phyloP scores from a whole-genome alignment of 2,113 vertebrate genomes.

The Plotosus lineatus region DNA sequence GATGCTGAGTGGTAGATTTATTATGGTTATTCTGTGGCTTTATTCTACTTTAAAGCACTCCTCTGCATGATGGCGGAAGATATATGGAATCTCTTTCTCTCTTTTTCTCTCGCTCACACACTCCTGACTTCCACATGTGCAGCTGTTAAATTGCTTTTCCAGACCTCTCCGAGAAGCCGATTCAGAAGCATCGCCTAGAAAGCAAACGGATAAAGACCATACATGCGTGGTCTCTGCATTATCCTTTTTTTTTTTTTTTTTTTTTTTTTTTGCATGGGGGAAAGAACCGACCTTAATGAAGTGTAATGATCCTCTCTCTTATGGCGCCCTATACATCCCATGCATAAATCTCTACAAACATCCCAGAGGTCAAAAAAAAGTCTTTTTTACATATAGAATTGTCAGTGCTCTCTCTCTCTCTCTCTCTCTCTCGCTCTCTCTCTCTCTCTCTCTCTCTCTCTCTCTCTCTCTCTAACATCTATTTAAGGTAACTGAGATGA shows the following conservation, averaged over 20 bases:
- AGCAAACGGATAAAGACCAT: constrained; percentile 62
- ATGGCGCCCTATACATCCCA: constrained; percentile 61
- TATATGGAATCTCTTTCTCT: constrained; percentile 62
- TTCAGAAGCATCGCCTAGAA: constrained; percentile 67
- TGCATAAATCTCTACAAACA: constrained; percentile 57
- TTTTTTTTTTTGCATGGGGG: constrained; percentile 60
- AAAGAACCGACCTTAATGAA: constrained; percentile 67
- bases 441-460: constrained; percentile 38
- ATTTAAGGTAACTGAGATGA: constrained; percentile 73
- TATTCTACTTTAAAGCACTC: constrained; percentile 67
- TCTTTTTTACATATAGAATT: not conserved
- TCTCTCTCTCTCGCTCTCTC: constrained; percentile 48
- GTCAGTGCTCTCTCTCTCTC: constrained; percentile 24
- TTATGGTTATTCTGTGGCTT: constrained; percentile 58
- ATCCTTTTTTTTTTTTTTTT: constrained; percentile 62
- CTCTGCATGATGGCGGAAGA: constrained; percentile 63
- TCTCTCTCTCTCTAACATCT: constrained; percentile 65
- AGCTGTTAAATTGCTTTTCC: constrained; percentile 67
- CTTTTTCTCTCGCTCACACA: constrained; percentile 64
- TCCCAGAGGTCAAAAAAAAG: constrained; percentile 57
- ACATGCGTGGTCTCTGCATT: constrained; percentile 71
- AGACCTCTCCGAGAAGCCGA: constrained; percentile 71
- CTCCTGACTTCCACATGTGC: constrained; percentile 49
- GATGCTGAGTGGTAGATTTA: constrained; percentile 64
- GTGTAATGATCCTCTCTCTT: constrained; percentile 76